Conservation (phyloP, 2,113 vertebrate species). For the Pituophis catenifer region DNA sequence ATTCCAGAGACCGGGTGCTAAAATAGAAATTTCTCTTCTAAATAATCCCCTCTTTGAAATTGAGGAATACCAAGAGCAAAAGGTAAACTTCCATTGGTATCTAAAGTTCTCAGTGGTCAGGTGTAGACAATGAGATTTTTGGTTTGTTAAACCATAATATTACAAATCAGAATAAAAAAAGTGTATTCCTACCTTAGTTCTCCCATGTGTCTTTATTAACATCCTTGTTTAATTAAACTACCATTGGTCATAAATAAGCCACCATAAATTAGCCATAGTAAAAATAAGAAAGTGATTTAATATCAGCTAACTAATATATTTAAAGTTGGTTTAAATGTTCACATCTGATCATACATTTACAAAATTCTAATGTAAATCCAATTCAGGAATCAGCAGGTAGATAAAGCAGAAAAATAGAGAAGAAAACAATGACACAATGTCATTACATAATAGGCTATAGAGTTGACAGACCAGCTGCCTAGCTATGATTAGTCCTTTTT, state of each 20-base stretch:
- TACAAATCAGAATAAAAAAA: not conserved
- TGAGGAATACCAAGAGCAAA: not conserved
- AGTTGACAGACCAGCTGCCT: constrained; percentile 31
- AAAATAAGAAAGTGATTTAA: not conserved
- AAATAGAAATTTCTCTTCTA: not conserved
- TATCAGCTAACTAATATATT: not conserved
- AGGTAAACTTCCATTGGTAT: not conserved
- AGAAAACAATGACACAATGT: constrained; percentile 22
- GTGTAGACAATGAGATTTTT: not conserved
- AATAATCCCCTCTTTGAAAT: not conserved
- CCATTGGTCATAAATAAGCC: not conserved
- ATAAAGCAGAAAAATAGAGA: constrained; percentile 11
- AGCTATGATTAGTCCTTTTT: constrained; percentile 21
- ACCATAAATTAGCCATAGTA: not conserved
- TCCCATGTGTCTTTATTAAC: not conserved
- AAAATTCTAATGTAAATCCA: constrained; percentile 4
- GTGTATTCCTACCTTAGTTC: not conserved
- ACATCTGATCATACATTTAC: not conserved
- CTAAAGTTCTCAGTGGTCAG: not conserved
- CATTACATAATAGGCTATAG: constrained; percentile 26
- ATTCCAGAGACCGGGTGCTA: not conserved
- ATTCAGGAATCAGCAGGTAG: constrained; percentile 17
- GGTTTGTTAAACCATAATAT: not conserved
- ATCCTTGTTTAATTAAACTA: not conserved
- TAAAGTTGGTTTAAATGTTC: not conserved